Evolutionary conservation across 2,113 vertebrate species (phyloP).

Genomic region (Cavia porcellus): DNA sequence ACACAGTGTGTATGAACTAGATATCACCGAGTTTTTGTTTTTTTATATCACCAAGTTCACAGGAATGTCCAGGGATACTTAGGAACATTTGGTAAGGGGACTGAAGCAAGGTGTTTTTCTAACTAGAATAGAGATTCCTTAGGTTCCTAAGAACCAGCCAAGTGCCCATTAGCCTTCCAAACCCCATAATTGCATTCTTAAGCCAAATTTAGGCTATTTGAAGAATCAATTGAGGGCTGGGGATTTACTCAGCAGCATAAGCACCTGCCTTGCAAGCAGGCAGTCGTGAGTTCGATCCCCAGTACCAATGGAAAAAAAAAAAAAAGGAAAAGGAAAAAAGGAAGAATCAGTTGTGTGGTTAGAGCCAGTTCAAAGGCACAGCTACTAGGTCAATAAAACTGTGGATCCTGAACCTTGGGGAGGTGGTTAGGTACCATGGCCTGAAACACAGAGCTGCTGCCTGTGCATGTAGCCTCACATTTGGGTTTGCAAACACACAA

Average conservation of each 20-base stretch:
- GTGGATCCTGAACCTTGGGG: neutral
- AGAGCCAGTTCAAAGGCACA: neutral
- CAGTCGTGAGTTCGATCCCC: no score
- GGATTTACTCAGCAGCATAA: no score
- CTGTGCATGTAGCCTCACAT: neutral
- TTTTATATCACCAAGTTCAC: neutral
- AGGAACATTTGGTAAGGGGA: neutral
- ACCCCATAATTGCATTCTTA: neutral
- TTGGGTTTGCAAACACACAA: neutral
- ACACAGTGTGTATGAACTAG: neutral
- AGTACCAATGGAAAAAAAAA: no score
- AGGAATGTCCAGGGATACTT: neutral
- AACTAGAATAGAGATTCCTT: neutral
- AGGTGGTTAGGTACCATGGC: neutral
- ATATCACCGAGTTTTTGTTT: neutral
- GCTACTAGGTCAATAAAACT: neutral
- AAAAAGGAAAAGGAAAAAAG: no score
- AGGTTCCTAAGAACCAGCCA: neutral
- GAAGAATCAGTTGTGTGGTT: no score
- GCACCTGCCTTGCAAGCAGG: no score
- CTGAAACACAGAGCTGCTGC: neutral
- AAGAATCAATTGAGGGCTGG: no score
- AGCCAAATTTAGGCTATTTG: no score
- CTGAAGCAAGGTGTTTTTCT: neutral
- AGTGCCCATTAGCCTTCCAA: neutral